Evolutionary conservation across 2,797 vertebrate genomes (phyloP), one percentile per base, ranked within the genome.

Genomic region (Phrynocephalus guinanensis): DNA sequence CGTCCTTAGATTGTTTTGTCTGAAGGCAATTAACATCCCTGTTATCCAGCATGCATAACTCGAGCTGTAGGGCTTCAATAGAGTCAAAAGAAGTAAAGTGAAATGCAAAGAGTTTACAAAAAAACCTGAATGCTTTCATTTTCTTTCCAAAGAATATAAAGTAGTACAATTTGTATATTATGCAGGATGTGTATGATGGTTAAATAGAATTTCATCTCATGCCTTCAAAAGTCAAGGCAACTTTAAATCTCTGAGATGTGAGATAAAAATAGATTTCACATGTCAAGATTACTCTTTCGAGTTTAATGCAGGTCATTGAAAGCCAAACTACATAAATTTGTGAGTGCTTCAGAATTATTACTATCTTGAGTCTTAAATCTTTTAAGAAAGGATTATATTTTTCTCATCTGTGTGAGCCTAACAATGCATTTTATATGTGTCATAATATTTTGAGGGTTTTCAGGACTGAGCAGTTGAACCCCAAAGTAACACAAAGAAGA

Each of bases 301-400:
- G 50, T 56, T 79, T 84, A 88, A 52, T 67, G 50, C 48, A 75
- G 33, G 33, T 18, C 44, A 76, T 20, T 52, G 60, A 87, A 82
- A 76, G 72, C 28, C 44, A 67, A 8, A 67, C 52, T 22, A 82
- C 30, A 16, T 20, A 67, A 44, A 87, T 86, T 67, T 87, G n/a
- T n/a, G 68, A 76, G 28, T 52, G 38, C 44, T 75, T 71, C 24
- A 50, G 71, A 84, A 72, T 79, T 11, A 86, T 72, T 56, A 56
- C 67, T 33, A 44, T 79, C 38, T 18, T 28, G 26, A 30, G 20
- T 38, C 71, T 72, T 78, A 33, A n/a, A 30, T 56, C 20, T 78
- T 63, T 78, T 83, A n/a, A 79, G 38, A 76, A 48, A 26, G 33
- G 71, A 76, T 38, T 77, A 50, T 75, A 9, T 81, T 63, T 81